Conservation (phyloP, 2,797 vertebrate species). For the Todus mexicanus region DNA sequence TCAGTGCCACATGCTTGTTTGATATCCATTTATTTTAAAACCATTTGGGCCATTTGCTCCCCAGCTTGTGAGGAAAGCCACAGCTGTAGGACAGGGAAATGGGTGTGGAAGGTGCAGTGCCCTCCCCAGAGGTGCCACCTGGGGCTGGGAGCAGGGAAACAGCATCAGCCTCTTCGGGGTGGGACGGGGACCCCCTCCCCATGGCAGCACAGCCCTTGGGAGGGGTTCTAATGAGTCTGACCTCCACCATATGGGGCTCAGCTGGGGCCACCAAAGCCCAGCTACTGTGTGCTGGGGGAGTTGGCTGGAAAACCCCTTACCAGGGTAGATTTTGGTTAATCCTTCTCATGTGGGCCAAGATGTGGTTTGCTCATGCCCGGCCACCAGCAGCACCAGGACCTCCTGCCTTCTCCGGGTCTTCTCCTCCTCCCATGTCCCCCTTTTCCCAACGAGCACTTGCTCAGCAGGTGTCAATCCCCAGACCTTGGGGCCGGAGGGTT, state of each 20-base stretch:
- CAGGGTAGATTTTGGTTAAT: not conserved
- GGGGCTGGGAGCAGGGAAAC: not conserved
- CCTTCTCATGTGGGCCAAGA: not conserved
- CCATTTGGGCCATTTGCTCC: not conserved
- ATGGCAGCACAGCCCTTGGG: not conserved
- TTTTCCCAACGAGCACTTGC: not conserved
- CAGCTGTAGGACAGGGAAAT: not conserved
- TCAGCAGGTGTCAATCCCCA: not conserved
- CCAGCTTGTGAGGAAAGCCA: not conserved
- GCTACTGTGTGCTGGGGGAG: not conserved
- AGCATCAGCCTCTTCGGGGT: rapidly evolving
- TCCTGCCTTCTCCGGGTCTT: not conserved
- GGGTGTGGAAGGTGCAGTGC: not conserved
- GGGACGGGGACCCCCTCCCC: not conserved
- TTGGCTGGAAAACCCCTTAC: not conserved
- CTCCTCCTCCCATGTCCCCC: not conserved
- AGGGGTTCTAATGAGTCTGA: not conserved
- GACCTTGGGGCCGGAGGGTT: rapidly evolving
- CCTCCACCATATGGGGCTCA: not conserved
- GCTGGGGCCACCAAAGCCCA: rapidly evolving
- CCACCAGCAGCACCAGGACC: not conserved
- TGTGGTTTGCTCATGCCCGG: not conserved
- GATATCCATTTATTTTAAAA: not conserved
- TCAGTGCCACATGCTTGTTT: not conserved
- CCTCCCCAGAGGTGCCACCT: not conserved